Conservation (phyloP, 2,888 invertebrate genomes). For the Agrypnus murinus region DNA sequence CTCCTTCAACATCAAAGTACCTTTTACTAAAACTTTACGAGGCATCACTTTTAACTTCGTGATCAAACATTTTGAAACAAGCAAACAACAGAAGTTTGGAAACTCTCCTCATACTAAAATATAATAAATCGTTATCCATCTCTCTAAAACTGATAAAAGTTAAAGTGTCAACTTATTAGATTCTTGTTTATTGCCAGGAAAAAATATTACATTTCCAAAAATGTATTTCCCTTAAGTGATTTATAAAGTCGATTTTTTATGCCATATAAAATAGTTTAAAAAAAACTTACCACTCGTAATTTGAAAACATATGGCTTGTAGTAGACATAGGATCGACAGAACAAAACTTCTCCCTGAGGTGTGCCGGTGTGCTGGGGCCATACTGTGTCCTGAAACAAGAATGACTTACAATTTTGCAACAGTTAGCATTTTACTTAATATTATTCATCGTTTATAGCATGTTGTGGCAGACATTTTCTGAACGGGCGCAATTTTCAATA, state of each 20-base stretch:
- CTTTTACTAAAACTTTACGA: constrained; percentile 4
- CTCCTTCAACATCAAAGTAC: too few species aligned
- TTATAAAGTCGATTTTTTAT: too few species aligned
- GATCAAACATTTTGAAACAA: constrained; percentile 13
- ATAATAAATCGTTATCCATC: constrained; percentile 21
- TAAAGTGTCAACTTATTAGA: not conserved
- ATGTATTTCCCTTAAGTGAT: too few species aligned
- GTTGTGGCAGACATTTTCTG: too few species aligned
- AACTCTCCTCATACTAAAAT: constrained; percentile 17
- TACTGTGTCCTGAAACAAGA: constrained; percentile 81
- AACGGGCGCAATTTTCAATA: too few species aligned
- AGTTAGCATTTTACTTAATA: too few species aligned
- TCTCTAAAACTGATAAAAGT: constrained; percentile 8
- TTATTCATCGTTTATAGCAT: too few species aligned
- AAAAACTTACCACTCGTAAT: constrained; percentile 82
- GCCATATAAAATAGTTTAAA: too few species aligned
- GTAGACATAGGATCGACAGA: constrained; percentile 84
- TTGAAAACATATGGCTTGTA: constrained; percentile 83
- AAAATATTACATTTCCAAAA: too few species aligned
- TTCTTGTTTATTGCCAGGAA: not conserved
- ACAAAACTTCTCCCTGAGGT: constrained; percentile 87
- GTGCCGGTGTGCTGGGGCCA: constrained; percentile 89
- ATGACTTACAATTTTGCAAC: too few species aligned
- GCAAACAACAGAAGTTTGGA: constrained; percentile 13
- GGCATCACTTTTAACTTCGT: constrained; percentile 17